These are phyloP conservation scores for Eleginops maclovinus DNA, from an alignment of 2,113 vertebrate genomes.

Conservation along the genomic window DNA sequence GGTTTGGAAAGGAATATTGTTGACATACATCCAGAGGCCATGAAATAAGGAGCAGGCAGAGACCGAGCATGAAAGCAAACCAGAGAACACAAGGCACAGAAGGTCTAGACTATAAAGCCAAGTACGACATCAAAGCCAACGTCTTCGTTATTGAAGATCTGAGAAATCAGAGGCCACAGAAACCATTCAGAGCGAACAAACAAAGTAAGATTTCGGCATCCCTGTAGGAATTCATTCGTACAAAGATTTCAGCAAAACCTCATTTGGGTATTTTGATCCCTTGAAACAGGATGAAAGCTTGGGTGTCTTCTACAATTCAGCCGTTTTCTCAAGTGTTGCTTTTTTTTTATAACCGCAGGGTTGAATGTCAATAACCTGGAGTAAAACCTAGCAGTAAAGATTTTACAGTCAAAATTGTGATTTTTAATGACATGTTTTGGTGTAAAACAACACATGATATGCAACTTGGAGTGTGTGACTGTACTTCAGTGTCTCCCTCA, in stretches of 20 bases:
- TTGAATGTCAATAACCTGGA: not conserved
- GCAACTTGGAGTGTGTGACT: slow-evolving; percentile 17
- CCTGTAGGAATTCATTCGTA: not conserved
- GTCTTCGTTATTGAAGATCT: slow-evolving; percentile 22
- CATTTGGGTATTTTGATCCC: slow-evolving; percentile 7
- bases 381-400: not conserved
- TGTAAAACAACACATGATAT: slow-evolving; percentile 30
- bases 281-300: slow-evolving; percentile 9
- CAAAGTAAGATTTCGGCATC: not conserved
- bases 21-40: slow-evolving; percentile 23
- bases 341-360: rapidly evolving
- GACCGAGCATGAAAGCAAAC: slow-evolving; percentile 25
- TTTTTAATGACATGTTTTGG: slow-evolving; percentile 29
- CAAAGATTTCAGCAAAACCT: slow-evolving; percentile 3
- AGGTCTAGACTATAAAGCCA: slow-evolving; percentile 33
- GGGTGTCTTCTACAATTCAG: not conserved
- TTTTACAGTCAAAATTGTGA: not conserved
- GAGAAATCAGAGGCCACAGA: slow-evolving; percentile 1
- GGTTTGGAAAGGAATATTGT: slow-evolving; percentile 48
- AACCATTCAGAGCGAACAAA: slow-evolving; percentile 15
- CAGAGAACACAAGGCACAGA: slow-evolving; percentile 28
- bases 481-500: slow-evolving; percentile 35
- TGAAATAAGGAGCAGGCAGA: slow-evolving; percentile 36
- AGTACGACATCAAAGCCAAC: slow-evolving; percentile 46
- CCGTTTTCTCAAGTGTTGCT: not conserved